Conservation (phyloP, 2,797 vertebrate genomes). For the Sebastes vulpes region DNA sequence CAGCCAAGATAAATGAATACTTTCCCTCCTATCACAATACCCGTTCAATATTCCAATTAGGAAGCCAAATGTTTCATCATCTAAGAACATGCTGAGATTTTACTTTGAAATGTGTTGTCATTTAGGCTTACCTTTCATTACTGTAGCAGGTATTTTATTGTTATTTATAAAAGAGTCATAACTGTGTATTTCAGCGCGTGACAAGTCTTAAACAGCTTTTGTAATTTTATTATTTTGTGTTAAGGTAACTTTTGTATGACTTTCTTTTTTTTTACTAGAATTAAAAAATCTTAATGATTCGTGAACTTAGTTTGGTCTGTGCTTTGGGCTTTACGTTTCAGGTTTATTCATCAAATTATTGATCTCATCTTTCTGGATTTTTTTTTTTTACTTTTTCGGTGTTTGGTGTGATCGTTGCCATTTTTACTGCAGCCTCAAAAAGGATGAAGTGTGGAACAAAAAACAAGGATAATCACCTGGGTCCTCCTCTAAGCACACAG, state of each 20-base stretch:
- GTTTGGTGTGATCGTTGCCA: background rate
- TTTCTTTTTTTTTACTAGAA: constrained; percentile 68
- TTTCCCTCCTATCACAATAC: background rate
- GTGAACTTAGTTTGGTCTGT: constrained; percentile 32
- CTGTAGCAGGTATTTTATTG: constrained; percentile 77
- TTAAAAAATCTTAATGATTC: constrained; percentile 76
- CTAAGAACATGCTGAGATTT: constrained; percentile 33
- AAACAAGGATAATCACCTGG: background rate
- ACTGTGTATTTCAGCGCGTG: constrained; percentile 70
- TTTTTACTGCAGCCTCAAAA: background rate
- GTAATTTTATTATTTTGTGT: constrained; percentile 76
- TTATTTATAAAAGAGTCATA: constrained; percentile 84
- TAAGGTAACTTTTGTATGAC: constrained; percentile 77
- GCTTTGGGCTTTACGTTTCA: background rate
- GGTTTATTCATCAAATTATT: constrained; percentile 15
- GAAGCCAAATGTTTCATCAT: constrained; percentile 25
- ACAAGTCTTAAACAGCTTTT: constrained; percentile 70
- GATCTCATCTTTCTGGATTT: background rate
- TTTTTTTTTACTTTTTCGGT: background rate
- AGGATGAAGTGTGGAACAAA: background rate
- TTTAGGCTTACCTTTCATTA: constrained; percentile 59
- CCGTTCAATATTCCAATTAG: constrained; percentile 26
- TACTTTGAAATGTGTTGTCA: constrained; percentile 37
- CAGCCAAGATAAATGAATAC: constrained; percentile 8
- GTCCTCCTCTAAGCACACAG: background rate